These are phyloP conservation scores for Bostrychus sinensis DNA, from an alignment of 2,113 vertebrate species.

Conservation along the genomic window DNA sequence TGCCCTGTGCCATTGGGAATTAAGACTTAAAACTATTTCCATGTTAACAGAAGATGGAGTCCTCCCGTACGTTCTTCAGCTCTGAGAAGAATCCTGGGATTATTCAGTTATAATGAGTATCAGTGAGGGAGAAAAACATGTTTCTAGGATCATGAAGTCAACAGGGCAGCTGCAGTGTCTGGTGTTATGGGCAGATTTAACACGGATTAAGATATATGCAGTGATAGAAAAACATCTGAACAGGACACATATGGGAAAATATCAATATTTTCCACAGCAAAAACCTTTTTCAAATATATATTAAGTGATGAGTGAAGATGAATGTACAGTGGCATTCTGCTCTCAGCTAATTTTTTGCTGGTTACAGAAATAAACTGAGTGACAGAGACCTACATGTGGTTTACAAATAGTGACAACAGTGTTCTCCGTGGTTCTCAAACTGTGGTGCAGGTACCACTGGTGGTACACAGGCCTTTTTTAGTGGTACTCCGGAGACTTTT, in stretches of 20 bases:
- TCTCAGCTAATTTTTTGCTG: no score
- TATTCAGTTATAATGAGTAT: conserved; percentile 71
- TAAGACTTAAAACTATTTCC: conserved; percentile 48
- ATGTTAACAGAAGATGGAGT: conserved; percentile 60
- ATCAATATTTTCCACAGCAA: background rate
- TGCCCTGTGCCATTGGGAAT: conserved; percentile 29
- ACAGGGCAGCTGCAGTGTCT: conserved; percentile 50
- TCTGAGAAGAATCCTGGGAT: conserved; percentile 66
- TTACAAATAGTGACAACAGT: no score
- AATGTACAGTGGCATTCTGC: no score
- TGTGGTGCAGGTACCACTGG: no score
- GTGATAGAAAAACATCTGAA: background rate
- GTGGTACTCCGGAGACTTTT: no score
- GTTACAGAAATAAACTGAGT: no score
- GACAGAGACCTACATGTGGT: no score
- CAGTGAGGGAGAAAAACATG: conserved; percentile 71
- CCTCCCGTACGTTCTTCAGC: conserved; percentile 36
- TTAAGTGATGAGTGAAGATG: no score
- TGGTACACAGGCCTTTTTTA: no score
- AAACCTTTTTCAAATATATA: background rate
- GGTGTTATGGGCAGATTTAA: no score
- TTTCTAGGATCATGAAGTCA: conserved; percentile 59
- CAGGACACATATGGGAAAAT: background rate
- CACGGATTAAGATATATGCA: background rate
- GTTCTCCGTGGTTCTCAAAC: no score